Evolutionary conservation across 2,113 vertebrate genomes (phyloP).

Genomic region (Silurus glanis): DNA sequence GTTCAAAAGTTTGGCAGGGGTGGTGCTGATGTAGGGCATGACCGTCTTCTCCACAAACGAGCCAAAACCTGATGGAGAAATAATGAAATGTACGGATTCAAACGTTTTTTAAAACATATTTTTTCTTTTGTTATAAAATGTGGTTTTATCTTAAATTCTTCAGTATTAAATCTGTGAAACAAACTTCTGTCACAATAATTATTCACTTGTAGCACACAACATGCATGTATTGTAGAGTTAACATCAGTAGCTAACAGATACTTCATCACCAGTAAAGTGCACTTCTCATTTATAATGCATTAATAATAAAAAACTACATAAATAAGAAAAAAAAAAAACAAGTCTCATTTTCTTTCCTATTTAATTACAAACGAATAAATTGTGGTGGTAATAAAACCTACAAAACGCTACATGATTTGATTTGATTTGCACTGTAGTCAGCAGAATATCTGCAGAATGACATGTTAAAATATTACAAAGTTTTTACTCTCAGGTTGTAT

Average conservation of each 20-base stretch:
- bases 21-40: constrained; percentile 98
- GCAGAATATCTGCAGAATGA: not conserved
- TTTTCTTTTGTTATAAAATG: not conserved
- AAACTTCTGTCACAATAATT: not conserved
- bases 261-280: not conserved
- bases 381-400: not conserved
- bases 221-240: not conserved
- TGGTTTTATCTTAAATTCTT: no score
- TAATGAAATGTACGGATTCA: not conserved
- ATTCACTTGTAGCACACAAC: not conserved
- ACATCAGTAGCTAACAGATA: not conserved
- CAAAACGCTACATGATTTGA: not conserved
- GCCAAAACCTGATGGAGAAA: constrained; percentile 81
- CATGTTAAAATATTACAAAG: no score
- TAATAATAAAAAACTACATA: not conserved
- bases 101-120: not conserved
- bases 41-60: constrained; percentile 99
- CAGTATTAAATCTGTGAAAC: not conserved
- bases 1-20: constrained; percentile 89
- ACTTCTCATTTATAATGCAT: not conserved
- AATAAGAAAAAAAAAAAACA: no score
- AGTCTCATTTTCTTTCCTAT: no score
- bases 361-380: not conserved
- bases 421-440: not conserved
- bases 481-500: no score